Conservation (phyloP, 2,797 vertebrate genomes). For the Labeo calbasu region DNA sequence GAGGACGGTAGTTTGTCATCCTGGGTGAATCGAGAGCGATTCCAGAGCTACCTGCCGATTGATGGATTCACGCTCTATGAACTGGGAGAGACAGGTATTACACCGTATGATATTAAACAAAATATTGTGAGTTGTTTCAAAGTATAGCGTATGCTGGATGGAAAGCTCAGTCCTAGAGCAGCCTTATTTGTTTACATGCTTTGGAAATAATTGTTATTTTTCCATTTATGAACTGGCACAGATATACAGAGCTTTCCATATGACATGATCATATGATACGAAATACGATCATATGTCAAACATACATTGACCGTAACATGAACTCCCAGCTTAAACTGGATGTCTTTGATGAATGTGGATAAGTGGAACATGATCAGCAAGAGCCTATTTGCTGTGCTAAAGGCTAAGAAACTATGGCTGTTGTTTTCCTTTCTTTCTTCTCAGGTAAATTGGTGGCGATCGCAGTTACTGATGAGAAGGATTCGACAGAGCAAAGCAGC, state of each 20-base stretch:
- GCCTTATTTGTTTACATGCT: not conserved
- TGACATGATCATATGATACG: not conserved
- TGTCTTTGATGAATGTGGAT: not conserved
- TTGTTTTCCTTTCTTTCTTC: slow-evolving; percentile 30
- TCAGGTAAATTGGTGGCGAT: slow-evolving; percentile 96
- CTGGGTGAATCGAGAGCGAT: slow-evolving; percentile 95
- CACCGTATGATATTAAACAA: not conserved
- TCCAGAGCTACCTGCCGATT: slow-evolving; percentile 90
- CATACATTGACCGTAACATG: not conserved
- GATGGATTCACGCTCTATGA: slow-evolving; percentile 96
- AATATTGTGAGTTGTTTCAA: not conserved
- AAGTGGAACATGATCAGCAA: not conserved
- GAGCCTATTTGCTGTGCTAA: not conserved
- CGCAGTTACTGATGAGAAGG: slow-evolving; percentile 94
- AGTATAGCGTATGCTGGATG: not conserved
- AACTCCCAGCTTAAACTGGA: not conserved
- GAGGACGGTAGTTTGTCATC: slow-evolving; percentile 91
- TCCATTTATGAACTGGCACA: too few relatives aligned
- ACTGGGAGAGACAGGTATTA: slow-evolving; percentile 90
- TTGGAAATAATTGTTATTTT: slow-evolving; percentile 4
- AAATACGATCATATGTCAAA: not conserved
- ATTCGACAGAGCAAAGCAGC: slow-evolving; percentile 85
- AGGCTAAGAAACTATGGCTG: not conserved
- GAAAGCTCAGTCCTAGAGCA: not conserved
- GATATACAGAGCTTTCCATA: too few relatives aligned